Conservation (phyloP, 2,888 invertebrate genomes). For the Polyommatus iphigenia region DNA sequence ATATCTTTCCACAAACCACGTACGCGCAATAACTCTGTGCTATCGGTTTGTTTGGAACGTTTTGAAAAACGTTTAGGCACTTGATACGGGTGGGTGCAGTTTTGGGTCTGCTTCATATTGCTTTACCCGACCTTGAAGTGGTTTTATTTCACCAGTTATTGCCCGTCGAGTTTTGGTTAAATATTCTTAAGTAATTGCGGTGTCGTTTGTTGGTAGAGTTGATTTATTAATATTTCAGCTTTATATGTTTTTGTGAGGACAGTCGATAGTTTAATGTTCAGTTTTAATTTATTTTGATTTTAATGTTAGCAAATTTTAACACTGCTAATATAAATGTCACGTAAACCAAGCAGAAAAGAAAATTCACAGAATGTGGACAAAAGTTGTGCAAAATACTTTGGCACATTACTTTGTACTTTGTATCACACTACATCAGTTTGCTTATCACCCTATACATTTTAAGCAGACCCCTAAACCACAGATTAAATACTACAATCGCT, state of each 20-base stretch:
- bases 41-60: background rate
- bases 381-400: too few species aligned
- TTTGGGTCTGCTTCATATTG: constrained; percentile 23
- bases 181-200: constrained; percentile 2
- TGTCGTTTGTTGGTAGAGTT: background rate
- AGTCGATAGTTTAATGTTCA: background rate
- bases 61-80: constrained; percentile 13
- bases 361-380: too few species aligned
- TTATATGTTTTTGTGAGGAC: background rate
- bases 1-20: too few species aligned
- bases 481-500: background rate
- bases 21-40: background rate
- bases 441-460: background rate
- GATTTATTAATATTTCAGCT: background rate
- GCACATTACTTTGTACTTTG: too few species aligned
- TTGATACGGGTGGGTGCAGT: background rate
- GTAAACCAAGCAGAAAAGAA: too few species aligned
- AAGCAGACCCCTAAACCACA: background rate
- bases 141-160: constrained; percentile 16
- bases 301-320: background rate
- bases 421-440: too few species aligned
- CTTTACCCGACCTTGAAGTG: background rate
- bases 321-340: too few species aligned
- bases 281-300: too few species aligned
- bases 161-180: background rate